phyloP scores from a whole-genome alignment of 2,797 vertebrate species.

The Acipenser oxyrinchus region DNA sequence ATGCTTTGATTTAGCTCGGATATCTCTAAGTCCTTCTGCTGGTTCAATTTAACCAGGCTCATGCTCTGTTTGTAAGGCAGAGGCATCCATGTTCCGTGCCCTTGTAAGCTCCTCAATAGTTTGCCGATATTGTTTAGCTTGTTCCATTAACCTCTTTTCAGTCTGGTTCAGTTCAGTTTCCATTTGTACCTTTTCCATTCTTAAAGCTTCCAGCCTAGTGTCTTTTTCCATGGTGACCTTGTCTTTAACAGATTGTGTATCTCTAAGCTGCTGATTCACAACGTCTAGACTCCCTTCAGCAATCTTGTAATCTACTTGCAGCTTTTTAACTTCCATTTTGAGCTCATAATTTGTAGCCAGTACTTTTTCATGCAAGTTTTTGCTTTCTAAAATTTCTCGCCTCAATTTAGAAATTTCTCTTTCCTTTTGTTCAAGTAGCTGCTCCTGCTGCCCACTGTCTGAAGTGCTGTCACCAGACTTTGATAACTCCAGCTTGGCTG shows the following conservation, averaged over 20 bases:
- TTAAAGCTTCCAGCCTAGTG: slow-evolving; percentile 70
- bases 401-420: slow-evolving; percentile 59
- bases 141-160: slow-evolving; percentile 62
- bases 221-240: slow-evolving; percentile 71
- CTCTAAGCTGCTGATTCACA: slow-evolving; percentile 58
- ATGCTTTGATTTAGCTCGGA: slow-evolving; percentile 64
- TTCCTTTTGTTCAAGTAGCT: slow-evolving; percentile 52
- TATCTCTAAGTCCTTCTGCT: slow-evolving; percentile 79
- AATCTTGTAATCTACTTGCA: slow-evolving; percentile 43
- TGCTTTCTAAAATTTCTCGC: slow-evolving; percentile 59
- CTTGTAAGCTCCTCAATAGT: slow-evolving; percentile 71
- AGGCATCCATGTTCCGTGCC: slow-evolving; percentile 62
- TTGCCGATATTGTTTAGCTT: slow-evolving; percentile 67
- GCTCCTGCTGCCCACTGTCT: slow-evolving; percentile 27
- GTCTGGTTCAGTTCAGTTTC: slow-evolving; percentile 64
- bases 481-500: slow-evolving; percentile 43
- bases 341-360: slow-evolving; percentile 69
- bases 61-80: slow-evolving; percentile 69
- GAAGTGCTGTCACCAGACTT: slow-evolving; percentile 34
- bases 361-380: slow-evolving; percentile 54
- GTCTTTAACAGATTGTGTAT: slow-evolving; percentile 49
- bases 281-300: slow-evolving; percentile 41
- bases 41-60: slow-evolving; percentile 71
- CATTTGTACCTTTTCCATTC: slow-evolving; percentile 70
- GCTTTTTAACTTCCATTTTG: slow-evolving; percentile 69